Evolutionary conservation across 2,888 invertebrate genomes (phyloP).

Genomic region (Volucella bombylans): DNA sequence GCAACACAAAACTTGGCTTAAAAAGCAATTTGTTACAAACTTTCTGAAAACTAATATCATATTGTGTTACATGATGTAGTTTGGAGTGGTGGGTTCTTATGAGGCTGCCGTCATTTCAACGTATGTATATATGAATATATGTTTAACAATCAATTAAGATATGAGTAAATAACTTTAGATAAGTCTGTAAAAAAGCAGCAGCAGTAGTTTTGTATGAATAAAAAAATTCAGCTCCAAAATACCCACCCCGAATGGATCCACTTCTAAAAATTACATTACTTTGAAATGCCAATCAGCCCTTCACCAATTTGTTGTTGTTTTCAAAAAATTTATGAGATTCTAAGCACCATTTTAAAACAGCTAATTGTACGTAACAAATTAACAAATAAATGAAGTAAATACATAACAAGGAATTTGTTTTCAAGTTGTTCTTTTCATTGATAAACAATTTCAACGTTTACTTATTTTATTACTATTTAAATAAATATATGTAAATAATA

Average conservation of each 20-base stretch:
- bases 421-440: not conserved
- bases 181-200: slow-evolving; percentile 48
- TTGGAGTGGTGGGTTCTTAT: too few relatives aligned
- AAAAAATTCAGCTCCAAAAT: slow-evolving; percentile 69
- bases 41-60: too few relatives aligned
- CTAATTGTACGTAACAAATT: slow-evolving; percentile 38
- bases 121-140: too few relatives aligned
- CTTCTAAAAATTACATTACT: slow-evolving; percentile 52
- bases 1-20: too few relatives aligned
- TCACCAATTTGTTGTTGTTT: slow-evolving; percentile 62
- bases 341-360: slow-evolving; percentile 38
- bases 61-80: too few relatives aligned
- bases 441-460: slow-evolving; percentile 6
- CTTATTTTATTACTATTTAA: not conserved
- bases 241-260: slow-evolving; percentile 73
- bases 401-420: not conserved
- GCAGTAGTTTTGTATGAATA: slow-evolving; percentile 6
- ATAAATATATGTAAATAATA: slow-evolving; percentile 18
- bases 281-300: slow-evolving; percentile 73
- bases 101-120: too few relatives aligned
- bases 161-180: slow-evolving; percentile 21
- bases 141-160: not conserved
- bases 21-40: too few relatives aligned
- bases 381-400: slow-evolving; percentile 41
- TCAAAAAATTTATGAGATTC: slow-evolving; percentile 35